phyloP scores from a whole-genome alignment of 2,888 invertebrate species.

The Leptopilina drosophilae region DNA sequence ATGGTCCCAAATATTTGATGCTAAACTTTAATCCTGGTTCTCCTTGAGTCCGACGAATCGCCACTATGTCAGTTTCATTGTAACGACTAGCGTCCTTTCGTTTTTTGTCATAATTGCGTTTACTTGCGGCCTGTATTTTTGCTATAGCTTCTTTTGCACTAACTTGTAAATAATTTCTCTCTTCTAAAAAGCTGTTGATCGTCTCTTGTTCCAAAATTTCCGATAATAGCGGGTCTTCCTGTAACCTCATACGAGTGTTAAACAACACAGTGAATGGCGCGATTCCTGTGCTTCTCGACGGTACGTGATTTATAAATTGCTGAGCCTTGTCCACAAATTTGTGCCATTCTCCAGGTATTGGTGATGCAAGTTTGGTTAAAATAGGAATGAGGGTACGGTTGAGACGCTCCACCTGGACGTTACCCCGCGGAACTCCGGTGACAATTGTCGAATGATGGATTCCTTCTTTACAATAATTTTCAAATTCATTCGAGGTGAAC shows the following conservation, averaged over 20 bases:
- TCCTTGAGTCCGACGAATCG: not conserved
- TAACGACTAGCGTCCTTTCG: conserved; percentile 39
- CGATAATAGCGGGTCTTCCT: conserved; percentile 10
- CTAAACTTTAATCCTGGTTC: not conserved
- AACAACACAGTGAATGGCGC: conserved; percentile 39
- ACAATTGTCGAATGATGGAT: conserved; percentile 24
- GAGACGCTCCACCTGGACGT: conserved; percentile 3
- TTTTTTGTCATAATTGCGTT: conserved; percentile 40
- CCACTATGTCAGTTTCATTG: conserved; percentile 51
- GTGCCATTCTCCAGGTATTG: conserved; percentile 31
- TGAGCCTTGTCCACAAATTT: conserved; percentile 18
- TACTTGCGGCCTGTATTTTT: conserved; percentile 51
- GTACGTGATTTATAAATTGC: conserved; percentile 37
- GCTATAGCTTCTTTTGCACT: conserved; percentile 45
- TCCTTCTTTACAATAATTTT: conserved; percentile 25
- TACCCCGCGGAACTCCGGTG: conserved; percentile 23
- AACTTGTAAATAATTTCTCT: not conserved
- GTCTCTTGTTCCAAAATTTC: conserved; percentile 32
- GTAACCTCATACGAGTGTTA: conserved; percentile 37
- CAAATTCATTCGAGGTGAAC: conserved; percentile 25
- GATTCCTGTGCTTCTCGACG: conserved; percentile 27
- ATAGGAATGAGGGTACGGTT: not conserved
- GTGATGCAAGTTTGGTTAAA: conserved; percentile 11
- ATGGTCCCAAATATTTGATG: not conserved
- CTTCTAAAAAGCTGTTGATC: not conserved